Base-by-base conservation (phyloP, 2,113 vertebrate species). In the Corvus cornix region DNA sequence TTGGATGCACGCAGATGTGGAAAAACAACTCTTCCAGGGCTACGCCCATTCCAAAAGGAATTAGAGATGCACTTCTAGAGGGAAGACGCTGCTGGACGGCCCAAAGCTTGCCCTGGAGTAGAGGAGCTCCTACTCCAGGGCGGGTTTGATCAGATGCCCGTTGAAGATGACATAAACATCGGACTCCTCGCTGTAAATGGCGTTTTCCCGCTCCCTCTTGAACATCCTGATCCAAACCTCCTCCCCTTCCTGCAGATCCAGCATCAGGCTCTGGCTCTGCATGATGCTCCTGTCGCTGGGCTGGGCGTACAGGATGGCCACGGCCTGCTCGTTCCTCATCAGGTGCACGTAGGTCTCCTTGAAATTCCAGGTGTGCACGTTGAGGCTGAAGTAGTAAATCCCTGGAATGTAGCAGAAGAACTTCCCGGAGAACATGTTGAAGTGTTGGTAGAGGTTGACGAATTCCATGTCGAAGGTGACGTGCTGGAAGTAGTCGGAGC, bases 231-330 rank as follows among this genome's bases (percentile, higher is more conserved):
- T 96, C 99, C 99, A 99, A 35, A 98, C 98, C 92, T 99, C 96
- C 1, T 99, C 98, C 4, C 98, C 97, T 6, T 98, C 97, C 17
- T 95, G 97, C 80, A 99, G 98, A 1, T 97, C 85, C 89, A 99
- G 89, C 98, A 98, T 98, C 51, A 99, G 97, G 66, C 99, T 99
- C 95, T 99, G 99, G 74, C 98, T 99, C 97, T 99, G 99, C 98
- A 98, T 98, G 97, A 98, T 97, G 85, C 99, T 98, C 26, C 98
- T 93, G 31, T 99, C 98, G 0, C 99, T 98, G 91, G 99, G 99
- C 96, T 99, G 99, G 0, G 98, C 95, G 4, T 99, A 99, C 56
- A 99, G 98, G 93, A 99, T 98, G 43, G 98, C 98, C 39, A 91
- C 90, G 66, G 98, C 97, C 31, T 87, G 76, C 69, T 97, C 95